Percentiles rank a stretch among this genome's conserved stretches.
phyloP scores from a whole-genome alignment of 2,888 invertebrate species.

The Stenolophus ochropezus region DNA sequence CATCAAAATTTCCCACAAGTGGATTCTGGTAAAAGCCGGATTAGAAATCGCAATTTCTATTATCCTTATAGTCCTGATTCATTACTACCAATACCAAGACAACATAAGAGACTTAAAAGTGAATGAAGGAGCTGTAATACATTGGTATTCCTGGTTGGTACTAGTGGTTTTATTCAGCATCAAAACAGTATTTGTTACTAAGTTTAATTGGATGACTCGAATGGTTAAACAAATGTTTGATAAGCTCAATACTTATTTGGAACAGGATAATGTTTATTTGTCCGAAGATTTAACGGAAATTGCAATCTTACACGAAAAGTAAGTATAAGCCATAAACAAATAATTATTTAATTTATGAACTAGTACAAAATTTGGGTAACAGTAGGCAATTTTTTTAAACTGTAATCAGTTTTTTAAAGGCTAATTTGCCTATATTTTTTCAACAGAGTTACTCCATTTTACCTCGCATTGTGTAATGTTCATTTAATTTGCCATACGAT shows the following conservation, averaged over 20 bases:
- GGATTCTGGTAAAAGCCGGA: neutral
- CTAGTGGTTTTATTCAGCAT: neutral
- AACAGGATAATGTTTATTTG: neutral
- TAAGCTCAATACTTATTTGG: neutral
- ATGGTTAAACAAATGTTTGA: slow-evolving; percentile 11
- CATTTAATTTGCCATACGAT: too few species aligned
- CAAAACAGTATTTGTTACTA: neutral
- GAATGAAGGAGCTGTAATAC: neutral
- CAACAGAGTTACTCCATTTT: too few species aligned
- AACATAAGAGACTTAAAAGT: neutral
- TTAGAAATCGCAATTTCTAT: neutral
- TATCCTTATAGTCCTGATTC: neutral
- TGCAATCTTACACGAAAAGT: neutral
- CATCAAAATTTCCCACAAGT: neutral
- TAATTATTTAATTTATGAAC: too few species aligned
- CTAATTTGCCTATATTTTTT: too few species aligned
- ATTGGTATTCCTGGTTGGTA: slow-evolving; percentile 4
- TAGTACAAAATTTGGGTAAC: too few species aligned
- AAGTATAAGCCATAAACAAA: too few species aligned
- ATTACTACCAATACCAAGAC: neutral
- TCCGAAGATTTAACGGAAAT: slow-evolving; percentile 7
- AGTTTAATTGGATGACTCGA: slow-evolving; percentile 16
- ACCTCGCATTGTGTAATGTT: too few species aligned
- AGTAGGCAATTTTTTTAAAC: too few species aligned
- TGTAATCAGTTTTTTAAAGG: too few species aligned